These are phyloP conservation scores for Strongylocentrotus purpuratus DNA, from an alignment of 35 echinoderm and acorn worm genomes.

Conservation along the genomic window DNA sequence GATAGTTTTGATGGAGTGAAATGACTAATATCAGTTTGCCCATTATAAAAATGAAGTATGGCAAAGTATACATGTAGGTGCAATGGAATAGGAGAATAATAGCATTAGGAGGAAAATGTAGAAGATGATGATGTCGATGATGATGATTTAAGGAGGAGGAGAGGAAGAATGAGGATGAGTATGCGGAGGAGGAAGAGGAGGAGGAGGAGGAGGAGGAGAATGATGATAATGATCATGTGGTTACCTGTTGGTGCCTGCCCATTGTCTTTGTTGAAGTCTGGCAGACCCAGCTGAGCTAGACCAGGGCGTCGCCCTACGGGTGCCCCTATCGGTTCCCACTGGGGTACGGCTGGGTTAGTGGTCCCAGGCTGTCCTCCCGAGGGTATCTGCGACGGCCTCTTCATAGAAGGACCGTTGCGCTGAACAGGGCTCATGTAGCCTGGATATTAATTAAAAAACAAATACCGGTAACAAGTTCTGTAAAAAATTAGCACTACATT, in stretches of 20 bases:
- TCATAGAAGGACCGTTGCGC: slow-evolving; percentile 63
- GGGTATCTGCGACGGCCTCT: slow-evolving; percentile 6
- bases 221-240: not conserved
- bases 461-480: not conserved
- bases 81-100: too few species aligned
- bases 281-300: not conserved
- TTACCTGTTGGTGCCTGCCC: slow-evolving; percentile 23
- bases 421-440: slow-evolving; percentile 77
- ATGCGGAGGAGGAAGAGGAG: too few species aligned
- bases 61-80: too few species aligned
- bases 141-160: too few species aligned
- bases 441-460: slow-evolving; percentile 15
- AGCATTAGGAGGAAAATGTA: too few species aligned
- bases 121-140: too few species aligned
- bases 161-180: too few species aligned
- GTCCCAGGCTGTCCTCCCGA: not conserved
- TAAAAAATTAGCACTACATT: too few species aligned
- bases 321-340: not conserved
- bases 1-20: too few species aligned
- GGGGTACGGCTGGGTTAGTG: slow-evolving; percentile 24
- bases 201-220: not conserved
- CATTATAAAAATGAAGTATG: too few species aligned
- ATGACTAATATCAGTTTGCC: too few species aligned
- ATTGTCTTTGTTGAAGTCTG: slow-evolving; percentile 32
- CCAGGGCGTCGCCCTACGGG: not conserved